Percentiles rank a stretch among this genome's conserved stretches.
Conservation (phyloP, 1,140 invertebrate species). For the Drosophila bifasciata region DNA sequence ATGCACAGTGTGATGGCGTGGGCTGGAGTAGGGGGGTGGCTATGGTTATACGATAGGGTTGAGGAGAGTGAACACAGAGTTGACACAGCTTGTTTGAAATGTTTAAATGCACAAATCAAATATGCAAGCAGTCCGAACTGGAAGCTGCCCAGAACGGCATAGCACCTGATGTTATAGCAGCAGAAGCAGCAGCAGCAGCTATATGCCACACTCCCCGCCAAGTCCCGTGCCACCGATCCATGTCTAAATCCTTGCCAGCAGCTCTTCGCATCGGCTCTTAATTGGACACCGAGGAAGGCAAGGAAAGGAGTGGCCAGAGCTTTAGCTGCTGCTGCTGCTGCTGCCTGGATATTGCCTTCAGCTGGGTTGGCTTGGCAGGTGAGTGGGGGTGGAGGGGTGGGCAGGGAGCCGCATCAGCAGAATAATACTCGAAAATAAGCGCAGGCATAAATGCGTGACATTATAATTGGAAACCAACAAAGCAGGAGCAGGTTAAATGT, state of each 20-base stretch:
- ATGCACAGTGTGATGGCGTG: constrained; percentile 11
- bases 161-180: constrained; percentile 64
- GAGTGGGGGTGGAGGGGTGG: not conserved
- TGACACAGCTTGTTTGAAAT: constrained; percentile 68
- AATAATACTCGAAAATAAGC: constrained; percentile 59
- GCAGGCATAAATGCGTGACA: constrained; percentile 65
- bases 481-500: constrained; percentile 8
- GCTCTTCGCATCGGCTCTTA: constrained; percentile 54
- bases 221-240: constrained; percentile 9
- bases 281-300: constrained; percentile 64
- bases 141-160: constrained; percentile 17
- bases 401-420: constrained; percentile 1
- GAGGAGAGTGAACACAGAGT: not conserved
- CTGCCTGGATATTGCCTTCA: constrained; percentile 24
- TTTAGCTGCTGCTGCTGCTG: not conserved
- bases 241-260: constrained; percentile 36
- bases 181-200: constrained; percentile 5
- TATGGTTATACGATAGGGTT: not conserved
- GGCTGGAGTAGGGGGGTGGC: not conserved
- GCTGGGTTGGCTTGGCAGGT: not conserved
- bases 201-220: constrained; percentile 7
- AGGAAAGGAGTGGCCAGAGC: constrained; percentile 31
- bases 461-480: constrained; percentile 63
- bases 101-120: constrained; percentile 82
- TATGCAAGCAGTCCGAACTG: constrained; percentile 69